These are phyloP conservation scores for Siniperca scherzeri DNA, from an alignment of 2,797 vertebrate genomes.

Conservation along the genomic window DNA sequence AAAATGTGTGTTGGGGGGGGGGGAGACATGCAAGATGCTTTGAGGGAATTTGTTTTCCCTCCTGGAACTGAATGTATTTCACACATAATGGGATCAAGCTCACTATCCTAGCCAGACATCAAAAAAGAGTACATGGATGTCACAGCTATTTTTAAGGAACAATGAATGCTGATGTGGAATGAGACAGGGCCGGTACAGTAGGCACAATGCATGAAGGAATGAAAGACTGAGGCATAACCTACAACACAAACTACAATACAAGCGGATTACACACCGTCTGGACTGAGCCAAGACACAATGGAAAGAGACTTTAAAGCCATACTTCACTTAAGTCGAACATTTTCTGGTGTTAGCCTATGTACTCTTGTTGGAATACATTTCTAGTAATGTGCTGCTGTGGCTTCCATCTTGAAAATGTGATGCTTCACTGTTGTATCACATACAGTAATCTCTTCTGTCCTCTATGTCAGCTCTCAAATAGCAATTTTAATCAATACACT, in stretches of 20 bases:
- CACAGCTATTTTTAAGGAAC: constrained; percentile 78
- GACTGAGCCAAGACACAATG: constrained; percentile 59
- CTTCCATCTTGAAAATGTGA: constrained; percentile 9
- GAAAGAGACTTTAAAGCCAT: constrained; percentile 57
- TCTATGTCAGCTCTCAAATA: constrained; percentile 10
- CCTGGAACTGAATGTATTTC: constrained; percentile 82
- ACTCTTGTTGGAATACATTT: constrained; percentile 13
- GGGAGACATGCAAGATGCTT: constrained; percentile 70
- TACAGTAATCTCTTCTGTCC: background rate
- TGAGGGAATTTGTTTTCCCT: constrained; percentile 76
- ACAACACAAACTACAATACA: constrained; percentile 69
- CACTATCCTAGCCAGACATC: constrained; percentile 77
- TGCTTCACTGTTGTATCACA: background rate
- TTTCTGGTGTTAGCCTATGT: constrained; percentile 26
- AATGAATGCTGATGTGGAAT: constrained; percentile 77
- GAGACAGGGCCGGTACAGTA: constrained; percentile 71
- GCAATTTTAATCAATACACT: constrained; percentile 13
- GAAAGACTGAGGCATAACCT: constrained; percentile 60
- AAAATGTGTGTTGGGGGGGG: constrained; percentile 6
- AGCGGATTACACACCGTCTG: constrained; percentile 78
- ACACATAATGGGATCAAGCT: constrained; percentile 82
- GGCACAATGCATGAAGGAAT: constrained; percentile 63
- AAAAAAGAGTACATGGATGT: constrained; percentile 77
- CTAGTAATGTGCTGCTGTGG: background rate
- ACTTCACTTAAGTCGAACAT: constrained; percentile 37